These are phyloP conservation scores for Vipera ursinii DNA, from an alignment of 2,797 vertebrate species.

Conservation along the genomic window DNA sequence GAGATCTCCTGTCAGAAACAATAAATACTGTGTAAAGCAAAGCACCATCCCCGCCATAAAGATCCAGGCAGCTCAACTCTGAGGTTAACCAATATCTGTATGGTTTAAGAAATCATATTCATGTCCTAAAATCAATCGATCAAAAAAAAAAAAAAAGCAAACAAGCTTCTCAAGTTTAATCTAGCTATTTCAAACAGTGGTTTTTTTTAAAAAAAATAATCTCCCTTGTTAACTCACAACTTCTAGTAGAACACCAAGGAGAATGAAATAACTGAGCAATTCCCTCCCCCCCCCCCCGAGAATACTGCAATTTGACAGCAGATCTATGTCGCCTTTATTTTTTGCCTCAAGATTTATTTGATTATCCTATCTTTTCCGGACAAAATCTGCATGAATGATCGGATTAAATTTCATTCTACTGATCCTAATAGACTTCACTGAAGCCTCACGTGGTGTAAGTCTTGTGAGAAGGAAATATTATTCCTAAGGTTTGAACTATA, in stretches of 20 bases:
- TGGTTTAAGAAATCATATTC: neutral
- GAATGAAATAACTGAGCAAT: neutral
- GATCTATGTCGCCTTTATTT: neutral
- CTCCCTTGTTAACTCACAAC: neutral
- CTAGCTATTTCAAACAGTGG: neutral
- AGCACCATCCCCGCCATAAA: too few species aligned
- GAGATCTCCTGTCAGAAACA: neutral
- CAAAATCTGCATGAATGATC: neutral
- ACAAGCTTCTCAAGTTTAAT: neutral
- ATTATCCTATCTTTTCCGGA: neutral
- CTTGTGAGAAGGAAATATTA: neutral
- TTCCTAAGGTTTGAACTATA: neutral
- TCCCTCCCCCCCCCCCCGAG: neutral
- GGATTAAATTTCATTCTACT: neutral
- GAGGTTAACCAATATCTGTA: neutral
- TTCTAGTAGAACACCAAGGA: neutral
- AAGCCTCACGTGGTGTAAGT: neutral
- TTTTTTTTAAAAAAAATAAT: neutral
- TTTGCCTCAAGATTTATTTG: neutral
- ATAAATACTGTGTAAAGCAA: neutral
- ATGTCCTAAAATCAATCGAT: neutral
- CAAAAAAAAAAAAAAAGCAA: neutral
- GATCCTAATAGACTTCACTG: neutral
- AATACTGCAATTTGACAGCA: neutral
- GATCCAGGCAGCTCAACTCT: neutral